Evolutionary conservation across 2,113 vertebrate genomes (phyloP).

Genomic region (Lamprologus callipterus): DNA sequence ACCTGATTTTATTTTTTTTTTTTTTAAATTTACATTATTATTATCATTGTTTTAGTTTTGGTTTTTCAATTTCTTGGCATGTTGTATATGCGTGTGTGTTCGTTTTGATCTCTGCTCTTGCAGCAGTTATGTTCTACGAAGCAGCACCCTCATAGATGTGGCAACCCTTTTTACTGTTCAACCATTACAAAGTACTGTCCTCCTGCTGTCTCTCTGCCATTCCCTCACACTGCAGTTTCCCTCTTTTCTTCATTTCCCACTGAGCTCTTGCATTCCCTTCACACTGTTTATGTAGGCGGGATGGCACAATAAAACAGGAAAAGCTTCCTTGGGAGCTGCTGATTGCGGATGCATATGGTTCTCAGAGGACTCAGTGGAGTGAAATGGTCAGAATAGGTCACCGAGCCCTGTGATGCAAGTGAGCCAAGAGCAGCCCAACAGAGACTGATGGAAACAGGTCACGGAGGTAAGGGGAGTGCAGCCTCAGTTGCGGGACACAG

Average conservation of each 20-base stretch:
- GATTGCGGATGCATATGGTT: conserved; percentile 27
- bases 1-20: not conserved
- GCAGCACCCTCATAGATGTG: conserved; percentile 8
- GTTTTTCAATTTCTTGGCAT: not conserved
- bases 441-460: not conserved
- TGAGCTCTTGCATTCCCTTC: conserved; percentile 31
- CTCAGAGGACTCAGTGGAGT: not conserved
- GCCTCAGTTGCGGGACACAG: not conserved
- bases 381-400: conserved; percentile 21
- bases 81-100: not conserved
- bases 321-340: conserved; percentile 2
- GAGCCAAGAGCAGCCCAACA: not conserved
- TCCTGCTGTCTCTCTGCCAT: conserved; percentile 24
- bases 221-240: not conserved
- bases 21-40: not conserved
- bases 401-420: not conserved
- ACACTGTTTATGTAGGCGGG: conserved; percentile 35
- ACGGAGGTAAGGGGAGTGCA: not conserved
- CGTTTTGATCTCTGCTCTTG: not conserved
- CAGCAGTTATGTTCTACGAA: conserved; percentile 3
- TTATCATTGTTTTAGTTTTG: not conserved
- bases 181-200: conserved; percentile 29
- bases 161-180: conserved; percentile 17
- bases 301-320: conserved; percentile 38
- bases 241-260: not conserved